A percentile compares a stretch with the other conserved stretches of the same genome.
Evolutionary conservation across 2,113 vertebrate genomes (phyloP).

Genomic region (Mirounga angustirostris): DNA sequence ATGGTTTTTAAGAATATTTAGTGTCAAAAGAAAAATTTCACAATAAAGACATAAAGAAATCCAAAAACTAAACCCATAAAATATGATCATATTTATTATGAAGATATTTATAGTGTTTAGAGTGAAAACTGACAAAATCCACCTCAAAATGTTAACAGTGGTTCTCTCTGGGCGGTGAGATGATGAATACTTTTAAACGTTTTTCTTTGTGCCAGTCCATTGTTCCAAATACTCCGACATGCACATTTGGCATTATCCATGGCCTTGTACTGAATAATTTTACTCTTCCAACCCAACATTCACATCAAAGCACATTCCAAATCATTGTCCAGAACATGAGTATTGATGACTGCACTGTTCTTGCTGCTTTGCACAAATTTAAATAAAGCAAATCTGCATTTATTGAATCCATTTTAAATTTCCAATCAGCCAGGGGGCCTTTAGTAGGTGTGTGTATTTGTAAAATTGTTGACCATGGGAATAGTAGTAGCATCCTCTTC

Average conservation of each 20-base stretch:
- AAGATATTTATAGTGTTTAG: background rate
- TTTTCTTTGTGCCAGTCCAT: background rate
- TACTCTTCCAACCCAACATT: background rate
- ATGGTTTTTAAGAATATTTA: background rate
- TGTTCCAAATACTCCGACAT: background rate
- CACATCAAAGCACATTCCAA: background rate
- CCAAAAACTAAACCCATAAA: background rate
- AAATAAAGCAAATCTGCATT: background rate
- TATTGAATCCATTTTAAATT: background rate
- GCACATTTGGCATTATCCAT: background rate
- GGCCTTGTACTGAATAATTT: background rate
- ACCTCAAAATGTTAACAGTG: background rate
- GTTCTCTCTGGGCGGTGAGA: background rate
- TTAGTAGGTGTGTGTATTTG: background rate
- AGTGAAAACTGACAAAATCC: background rate
- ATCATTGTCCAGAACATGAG: background rate
- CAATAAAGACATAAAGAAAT: background rate
- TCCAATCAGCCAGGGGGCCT: background rate
- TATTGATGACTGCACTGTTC: fast-evolving
- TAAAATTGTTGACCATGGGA: background rate
- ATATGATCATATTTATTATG: background rate
- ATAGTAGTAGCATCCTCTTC: background rate
- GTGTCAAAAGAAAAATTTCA: background rate
- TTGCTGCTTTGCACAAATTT: background rate
- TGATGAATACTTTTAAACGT: too few relatives aligned